Conservation (phyloP, 92 coral and sea anemone species). For the Phenganax stokvisi region DNA sequence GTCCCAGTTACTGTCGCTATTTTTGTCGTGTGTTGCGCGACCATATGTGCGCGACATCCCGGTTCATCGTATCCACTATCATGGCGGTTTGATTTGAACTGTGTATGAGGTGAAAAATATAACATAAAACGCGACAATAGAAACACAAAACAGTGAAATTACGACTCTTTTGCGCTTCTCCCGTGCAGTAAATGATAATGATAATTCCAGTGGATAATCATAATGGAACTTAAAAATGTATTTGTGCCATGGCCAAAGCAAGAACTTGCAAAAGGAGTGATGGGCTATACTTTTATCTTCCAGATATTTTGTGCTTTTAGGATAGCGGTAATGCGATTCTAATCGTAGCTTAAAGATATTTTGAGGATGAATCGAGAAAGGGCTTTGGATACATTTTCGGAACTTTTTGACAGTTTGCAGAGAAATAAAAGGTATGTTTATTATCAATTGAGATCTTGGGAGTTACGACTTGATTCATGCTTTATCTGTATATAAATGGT, state of each 20-base stretch:
- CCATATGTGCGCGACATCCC: background rate
- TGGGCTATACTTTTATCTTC: background rate
- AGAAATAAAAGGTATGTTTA: conserved; percentile 27
- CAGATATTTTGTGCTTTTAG: background rate
- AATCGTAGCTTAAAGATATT: background rate
- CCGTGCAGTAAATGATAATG: too few relatives aligned
- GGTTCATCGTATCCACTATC: background rate
- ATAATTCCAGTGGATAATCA: background rate
- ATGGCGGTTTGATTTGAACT: conserved; percentile 25
- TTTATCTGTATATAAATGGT: too few relatives aligned
- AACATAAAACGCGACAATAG: background rate
- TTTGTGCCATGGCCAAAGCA: background rate
- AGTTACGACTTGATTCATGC: background rate
- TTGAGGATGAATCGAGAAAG: conserved; percentile 25
- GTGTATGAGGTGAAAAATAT: background rate
- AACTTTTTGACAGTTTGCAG: conserved; percentile 28
- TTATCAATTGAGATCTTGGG: background rate
- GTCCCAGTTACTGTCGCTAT: background rate
- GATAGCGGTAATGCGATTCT: background rate
- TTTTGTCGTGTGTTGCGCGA: background rate
- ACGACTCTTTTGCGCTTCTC: too few relatives aligned
- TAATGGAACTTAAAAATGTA: background rate
- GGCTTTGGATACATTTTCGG: conserved; percentile 31
- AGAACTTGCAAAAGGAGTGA: too few relatives aligned
- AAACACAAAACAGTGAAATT: too few relatives aligned